Evolutionary conservation across 2,888 invertebrate species (phyloP).

Genomic region (Thalpophila matura): DNA sequence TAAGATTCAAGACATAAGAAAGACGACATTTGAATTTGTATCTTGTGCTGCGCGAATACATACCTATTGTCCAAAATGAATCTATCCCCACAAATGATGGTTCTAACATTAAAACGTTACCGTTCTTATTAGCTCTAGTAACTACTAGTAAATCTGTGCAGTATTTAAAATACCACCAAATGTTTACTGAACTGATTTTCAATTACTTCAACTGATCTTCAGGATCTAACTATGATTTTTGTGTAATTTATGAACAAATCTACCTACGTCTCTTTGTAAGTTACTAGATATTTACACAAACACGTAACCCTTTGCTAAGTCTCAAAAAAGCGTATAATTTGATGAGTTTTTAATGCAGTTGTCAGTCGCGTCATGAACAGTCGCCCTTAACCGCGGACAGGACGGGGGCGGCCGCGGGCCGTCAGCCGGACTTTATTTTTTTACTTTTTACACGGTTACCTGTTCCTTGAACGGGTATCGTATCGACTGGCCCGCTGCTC

Average conservation of each 20-base stretch:
- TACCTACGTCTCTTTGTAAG: not conserved
- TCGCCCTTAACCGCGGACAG: conserved; percentile 63
- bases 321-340: not conserved
- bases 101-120: not conserved
- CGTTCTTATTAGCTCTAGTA: not conserved
- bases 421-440: conserved; percentile 80
- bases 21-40: not conserved
- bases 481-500: conserved; percentile 76
- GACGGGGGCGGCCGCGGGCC: conserved; percentile 76
- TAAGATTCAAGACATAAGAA: not conserved
- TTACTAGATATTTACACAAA: not conserved
- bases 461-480: conserved; percentile 86
- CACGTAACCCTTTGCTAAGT: not conserved
- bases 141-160: too few relatives aligned
- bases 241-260: not conserved
- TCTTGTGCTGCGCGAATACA: not conserved
- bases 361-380: conserved; percentile 61
- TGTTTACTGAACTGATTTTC: conserved; percentile 21
- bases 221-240: conserved; percentile 7
- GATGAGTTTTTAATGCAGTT: conserved; percentile 7
- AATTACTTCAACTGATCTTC: not conserved
- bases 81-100: not conserved
- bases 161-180: not conserved
- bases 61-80: not conserved
- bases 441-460: conserved; percentile 86